Evolutionary conservation across 2,797 vertebrate genomes (phyloP), one percentile per base, ranked within the genome.

Genomic region (Alectoris magna): DNA sequence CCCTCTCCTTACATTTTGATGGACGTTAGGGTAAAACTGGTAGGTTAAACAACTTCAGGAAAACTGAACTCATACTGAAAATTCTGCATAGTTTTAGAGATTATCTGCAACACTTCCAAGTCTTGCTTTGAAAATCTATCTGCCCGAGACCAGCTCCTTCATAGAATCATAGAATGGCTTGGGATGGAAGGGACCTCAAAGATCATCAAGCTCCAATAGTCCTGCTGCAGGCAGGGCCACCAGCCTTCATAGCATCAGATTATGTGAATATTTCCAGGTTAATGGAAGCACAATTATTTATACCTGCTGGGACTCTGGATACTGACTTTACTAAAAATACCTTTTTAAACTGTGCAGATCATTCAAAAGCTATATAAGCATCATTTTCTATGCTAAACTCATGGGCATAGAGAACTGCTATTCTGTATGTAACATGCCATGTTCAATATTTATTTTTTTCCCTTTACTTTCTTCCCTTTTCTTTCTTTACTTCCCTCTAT

Each of bases 1-100:
- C 5, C 36, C 26, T 69, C 46, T 53, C 64, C 49, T 68, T 67
- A 22, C 15, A 72, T 62, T 89, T 88, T 87, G 72, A 87, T 69
- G 73, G 70, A 69, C 39, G 51, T 84, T 63, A 70, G 73, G n/a
- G 23, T 80, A 75, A 91, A 80, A 71, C 55, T 69, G 66, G 27
- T 68, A 71, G 66, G 51, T 63, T 83, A 89, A 91, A 87, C 84
- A 94, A 53, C 31, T 48, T 64, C 56, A 76, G 71, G 23, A 71
- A 71, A 82, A 44, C 34, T 36, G 26, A 29, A 79, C 62, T 36
- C 75, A 56, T 16, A 69, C 3, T 6, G 11, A 41, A 79, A 7
- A 26, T 6, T 4, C 63, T 69, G 41, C 43, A 63, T 9, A 84
- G 24, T 71, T 88, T 77, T 81, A 36, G 48, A 88, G 62, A 77